Percentiles rank a stretch among this genome's conserved stretches.
phyloP scores from a whole-genome alignment of 2,797 vertebrate genomes.

The Anniella stebbinsi region DNA sequence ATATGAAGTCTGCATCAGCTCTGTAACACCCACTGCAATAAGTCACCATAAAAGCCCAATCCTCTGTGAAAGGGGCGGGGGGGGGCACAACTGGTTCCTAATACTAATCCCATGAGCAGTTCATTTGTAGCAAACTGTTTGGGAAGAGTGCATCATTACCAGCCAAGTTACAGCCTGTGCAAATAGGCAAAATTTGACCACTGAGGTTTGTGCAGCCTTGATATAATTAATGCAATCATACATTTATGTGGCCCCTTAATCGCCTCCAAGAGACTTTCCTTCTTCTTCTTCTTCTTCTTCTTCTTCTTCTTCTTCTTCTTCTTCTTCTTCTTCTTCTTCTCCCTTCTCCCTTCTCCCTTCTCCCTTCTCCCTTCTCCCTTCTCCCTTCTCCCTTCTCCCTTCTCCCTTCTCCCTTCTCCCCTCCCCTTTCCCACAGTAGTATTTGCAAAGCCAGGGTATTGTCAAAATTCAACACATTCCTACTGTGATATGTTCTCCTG shows the following conservation, averaged over 20 bases:
- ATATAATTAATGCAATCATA: background rate
- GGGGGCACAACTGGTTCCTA: conserved; percentile 29
- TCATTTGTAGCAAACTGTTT: conserved; percentile 50
- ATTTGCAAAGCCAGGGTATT: conserved; percentile 33
- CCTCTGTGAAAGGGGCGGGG: background rate
- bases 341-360: background rate
- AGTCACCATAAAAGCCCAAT: background rate
- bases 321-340: too few species aligned
- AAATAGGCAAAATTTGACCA: conserved; percentile 21
- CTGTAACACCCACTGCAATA: background rate
- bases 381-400: background rate
- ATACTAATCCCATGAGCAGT: conserved; percentile 48
- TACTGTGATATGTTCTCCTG: conserved; percentile 59
- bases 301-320: background rate
- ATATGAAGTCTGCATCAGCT: background rate
- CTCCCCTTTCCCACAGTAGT: background rate
- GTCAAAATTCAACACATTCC: conserved; percentile 47
- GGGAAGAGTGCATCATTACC: conserved; percentile 48
- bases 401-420: background rate
- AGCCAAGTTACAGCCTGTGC: conserved; percentile 34
- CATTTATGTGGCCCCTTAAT: background rate
- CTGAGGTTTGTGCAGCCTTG: background rate
- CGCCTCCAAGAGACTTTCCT: conserved; percentile 15
- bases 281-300: background rate
- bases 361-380: background rate